A percentile compares a stretch with the other conserved stretches of the same genome.
These are phyloP conservation scores for Rhinatrema bivittatum DNA, from an alignment of 2,797 vertebrate genomes.

Conservation along the genomic window DNA sequence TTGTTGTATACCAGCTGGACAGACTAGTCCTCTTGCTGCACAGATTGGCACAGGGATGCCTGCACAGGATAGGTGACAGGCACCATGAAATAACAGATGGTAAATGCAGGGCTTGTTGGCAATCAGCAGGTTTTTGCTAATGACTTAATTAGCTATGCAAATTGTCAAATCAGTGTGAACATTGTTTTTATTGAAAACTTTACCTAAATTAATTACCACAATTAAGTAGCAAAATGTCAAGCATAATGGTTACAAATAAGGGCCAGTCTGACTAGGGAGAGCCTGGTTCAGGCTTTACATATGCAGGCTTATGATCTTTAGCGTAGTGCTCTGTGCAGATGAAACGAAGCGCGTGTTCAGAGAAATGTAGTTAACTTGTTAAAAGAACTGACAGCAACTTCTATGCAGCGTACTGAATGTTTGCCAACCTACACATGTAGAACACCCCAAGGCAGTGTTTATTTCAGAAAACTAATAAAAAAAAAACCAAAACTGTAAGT, in stretches of 20 bases:
- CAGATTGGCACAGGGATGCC: slow-evolving; percentile 64
- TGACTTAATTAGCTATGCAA: slow-evolving; percentile 98
- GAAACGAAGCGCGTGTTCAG: too few species aligned
- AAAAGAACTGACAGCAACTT: too few species aligned
- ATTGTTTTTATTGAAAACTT: slow-evolving; percentile 96
- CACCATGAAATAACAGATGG: slow-evolving; percentile 92
- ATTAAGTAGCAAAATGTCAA: slow-evolving; percentile 84
- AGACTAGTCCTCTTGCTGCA: slow-evolving; percentile 60
- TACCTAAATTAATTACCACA: slow-evolving; percentile 97
- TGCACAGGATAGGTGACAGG: slow-evolving; percentile 79
- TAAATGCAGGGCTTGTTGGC: slow-evolving; percentile 90
- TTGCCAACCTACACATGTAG: slow-evolving; percentile 29
- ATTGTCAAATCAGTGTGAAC: slow-evolving; percentile 97
- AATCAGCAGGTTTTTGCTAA: slow-evolving; percentile 91
- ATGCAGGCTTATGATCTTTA: too few species aligned
- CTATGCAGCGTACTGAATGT: slow-evolving; percentile 31
- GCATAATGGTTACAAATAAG: slow-evolving; percentile 70
- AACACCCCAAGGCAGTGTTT: slow-evolving; percentile 30
- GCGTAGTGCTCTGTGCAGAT: too few species aligned
- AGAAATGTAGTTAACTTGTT: too few species aligned
- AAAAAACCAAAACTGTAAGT: too few species aligned
- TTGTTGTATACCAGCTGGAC: slow-evolving; percentile 79
- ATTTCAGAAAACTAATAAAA: slow-evolving; percentile 26
- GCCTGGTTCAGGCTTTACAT: too few species aligned
- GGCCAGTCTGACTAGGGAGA: slow-evolving; percentile 50